Base-by-base conservation (phyloP, 2,888 invertebrate species). In the Chymomyza amoena region DNA sequence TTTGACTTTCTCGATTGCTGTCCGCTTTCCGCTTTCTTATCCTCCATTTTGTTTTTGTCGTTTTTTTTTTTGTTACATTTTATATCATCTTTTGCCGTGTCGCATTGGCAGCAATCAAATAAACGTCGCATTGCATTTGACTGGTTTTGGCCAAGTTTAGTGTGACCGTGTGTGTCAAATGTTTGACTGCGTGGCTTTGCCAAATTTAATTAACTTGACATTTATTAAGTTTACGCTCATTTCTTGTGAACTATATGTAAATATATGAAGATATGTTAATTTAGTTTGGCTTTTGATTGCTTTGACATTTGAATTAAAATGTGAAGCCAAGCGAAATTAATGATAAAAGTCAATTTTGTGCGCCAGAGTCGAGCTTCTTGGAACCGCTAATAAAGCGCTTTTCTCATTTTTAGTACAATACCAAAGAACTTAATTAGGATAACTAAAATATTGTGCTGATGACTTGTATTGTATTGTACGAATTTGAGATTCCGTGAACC, bases 191-290 rank as follows among this genome's bases (percentile, higher is more conserved):
- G 28, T 18, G 50, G 13, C n/a, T 62, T 81, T 65, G 64, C 54
- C 69, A 76, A 73, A 76, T 78, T 73, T 76, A 79, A 79, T 76
- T 78, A 78, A 76, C 72, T 69, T 76, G 45, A 64, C 60, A 67
- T 64, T 78, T 61, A 73, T 75, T 68, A 50, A 69, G 56, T 54
- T 9, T 45, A 15, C 39, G 39, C 39, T 45, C 13, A 13, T 16
- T 54, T 15, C 15, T 54, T 54, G 18, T 9, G 18, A 3, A 32
- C 32, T 32, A 32, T 6, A 6, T 32, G 32, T 9, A 32, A 7
- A 32, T 32, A 32, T 32, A 32, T 32, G 32, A 4, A 32, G 7
- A 32, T 54, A 18, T 13, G 39, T 18, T 54, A 7, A 18, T 54
- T 54, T 54, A 18, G 52, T n/a, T 7, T 54, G 52, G 7, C 18